Evolutionary conservation across 2,888 invertebrate genomes (phyloP), one percentile per base, ranked within the genome.

Genomic region (Apamea anceps): DNA sequence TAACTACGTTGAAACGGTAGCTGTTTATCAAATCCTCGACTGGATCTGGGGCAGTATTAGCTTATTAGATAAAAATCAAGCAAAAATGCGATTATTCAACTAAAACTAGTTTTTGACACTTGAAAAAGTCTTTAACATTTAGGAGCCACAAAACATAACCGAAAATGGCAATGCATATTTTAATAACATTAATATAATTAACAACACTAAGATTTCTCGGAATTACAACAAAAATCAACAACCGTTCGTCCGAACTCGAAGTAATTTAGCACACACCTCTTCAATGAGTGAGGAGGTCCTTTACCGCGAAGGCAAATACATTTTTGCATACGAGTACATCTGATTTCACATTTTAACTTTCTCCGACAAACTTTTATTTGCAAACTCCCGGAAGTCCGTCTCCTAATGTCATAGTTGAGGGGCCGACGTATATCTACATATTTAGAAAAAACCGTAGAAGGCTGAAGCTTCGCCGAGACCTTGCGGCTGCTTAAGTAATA

Each of bases 291-390:
- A 63, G 37, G 15, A 81, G 63, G 87, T 89, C 90, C 89, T 90
- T 88, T 80, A 77, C 79, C 32, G 72, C 62, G 37, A 78, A 86
- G 79, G 82, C 85, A 88, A 90, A 89, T 86, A 86, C 87, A 85
- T 82, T 88, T 89, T 90, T 91, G 90, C 91, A 90, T 90, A 87
- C 89, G 89, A 90, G 87, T 91, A 91, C 91, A 92, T 79, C 63
- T 80, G 93, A 94, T 95, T 95, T 95, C 94, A 94, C 94, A 93
- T 94, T 94, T 86, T 89, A 82, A 94, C 95, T 95, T 95, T 95
- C 95, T 93, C 94, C 91, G 75, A 63, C 90, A 87, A 87, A 90
- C 13, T 93, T 92, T 93, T 93, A 92, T 92, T 92, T 91, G 89
- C 89, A 86, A 88, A 68, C 66, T 89, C 85, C 85, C 90, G 91